These are phyloP conservation scores for Calosoma granatense DNA, from an alignment of 1,140 invertebrate genomes.

Conservation along the genomic window DNA sequence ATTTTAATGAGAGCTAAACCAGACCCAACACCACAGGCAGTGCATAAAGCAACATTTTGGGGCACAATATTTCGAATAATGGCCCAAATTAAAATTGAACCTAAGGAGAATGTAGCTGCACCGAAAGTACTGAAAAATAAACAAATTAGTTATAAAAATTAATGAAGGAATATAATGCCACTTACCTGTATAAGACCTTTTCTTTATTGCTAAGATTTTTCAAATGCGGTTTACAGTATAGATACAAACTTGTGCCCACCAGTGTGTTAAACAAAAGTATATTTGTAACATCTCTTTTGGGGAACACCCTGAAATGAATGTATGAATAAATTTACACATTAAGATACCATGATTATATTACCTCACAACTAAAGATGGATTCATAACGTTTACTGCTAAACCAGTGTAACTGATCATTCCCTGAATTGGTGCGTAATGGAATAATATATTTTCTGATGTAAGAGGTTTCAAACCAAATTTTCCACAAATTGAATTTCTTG, in stretches of 20 bases:
- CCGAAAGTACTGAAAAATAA: constrained; percentile 47
- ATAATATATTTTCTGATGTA: constrained; percentile 44
- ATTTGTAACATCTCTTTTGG: constrained; percentile 47
- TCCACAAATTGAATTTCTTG: constrained; percentile 27
- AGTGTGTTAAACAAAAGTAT: constrained; percentile 44
- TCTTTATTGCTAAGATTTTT: constrained; percentile 32
- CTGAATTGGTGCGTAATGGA: constrained; percentile 49
- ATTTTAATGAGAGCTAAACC: constrained; percentile 47
- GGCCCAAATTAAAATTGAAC: constrained; percentile 62
- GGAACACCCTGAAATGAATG: constrained; percentile 42
- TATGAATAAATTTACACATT: constrained; percentile 16
- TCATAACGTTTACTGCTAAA: constrained; percentile 56
- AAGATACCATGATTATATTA: no score
- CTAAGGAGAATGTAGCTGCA: constrained; percentile 55
- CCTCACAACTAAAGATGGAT: constrained; percentile 47
- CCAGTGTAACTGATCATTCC: constrained; percentile 49
- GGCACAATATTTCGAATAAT: constrained; percentile 55
- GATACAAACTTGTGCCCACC: constrained; percentile 49
- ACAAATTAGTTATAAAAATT: no score
- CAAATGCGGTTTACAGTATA: constrained; percentile 51
- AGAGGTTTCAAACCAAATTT: constrained; percentile 46
- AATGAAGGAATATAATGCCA: constrained; percentile 13
- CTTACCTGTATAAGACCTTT: constrained; percentile 44
- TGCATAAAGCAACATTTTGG: constrained; percentile 46
- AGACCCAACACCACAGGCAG: constrained; percentile 47